A percentile compares a stretch with the other conserved stretches of the same genome.
Evolutionary conservation across 1,140 invertebrate genomes (phyloP).

Genomic region (Coptotermes formosanus): DNA sequence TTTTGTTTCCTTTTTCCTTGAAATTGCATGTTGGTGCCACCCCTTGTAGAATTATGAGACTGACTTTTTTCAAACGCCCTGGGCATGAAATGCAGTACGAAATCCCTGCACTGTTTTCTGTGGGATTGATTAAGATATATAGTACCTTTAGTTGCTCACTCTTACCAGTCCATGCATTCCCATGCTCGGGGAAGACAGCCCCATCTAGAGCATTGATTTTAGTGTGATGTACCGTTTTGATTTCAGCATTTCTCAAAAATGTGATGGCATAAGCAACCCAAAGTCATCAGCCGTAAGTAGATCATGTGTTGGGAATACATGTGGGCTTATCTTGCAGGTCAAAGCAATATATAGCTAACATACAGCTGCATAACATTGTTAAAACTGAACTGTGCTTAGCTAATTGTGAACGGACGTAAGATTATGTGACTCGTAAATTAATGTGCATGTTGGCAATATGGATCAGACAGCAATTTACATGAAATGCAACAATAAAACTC

Average conservation of each 20-base stretch:
- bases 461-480: background rate
- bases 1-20: background rate
- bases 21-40: background rate
- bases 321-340: background rate
- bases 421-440: background rate
- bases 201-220: background rate
- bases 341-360: background rate
- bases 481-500: no score
- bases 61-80: background rate
- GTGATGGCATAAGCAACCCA: slow-evolving; percentile 59
- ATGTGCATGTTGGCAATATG: background rate
- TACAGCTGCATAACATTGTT: background rate
- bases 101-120: background rate
- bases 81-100: background rate
- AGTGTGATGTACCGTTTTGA: background rate
- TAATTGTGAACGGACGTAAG: background rate
- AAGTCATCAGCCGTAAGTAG: slow-evolving; percentile 47
- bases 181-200: background rate
- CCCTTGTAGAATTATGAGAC: background rate
- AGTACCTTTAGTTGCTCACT: no score
- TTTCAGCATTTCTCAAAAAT: slow-evolving; percentile 74
- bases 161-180: no score
- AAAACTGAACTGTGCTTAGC: background rate
- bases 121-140: background rate
- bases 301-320: slow-evolving; percentile 38